Conservation (phyloP, 2,888 invertebrate genomes). For the Coenonympha arcania region DNA sequence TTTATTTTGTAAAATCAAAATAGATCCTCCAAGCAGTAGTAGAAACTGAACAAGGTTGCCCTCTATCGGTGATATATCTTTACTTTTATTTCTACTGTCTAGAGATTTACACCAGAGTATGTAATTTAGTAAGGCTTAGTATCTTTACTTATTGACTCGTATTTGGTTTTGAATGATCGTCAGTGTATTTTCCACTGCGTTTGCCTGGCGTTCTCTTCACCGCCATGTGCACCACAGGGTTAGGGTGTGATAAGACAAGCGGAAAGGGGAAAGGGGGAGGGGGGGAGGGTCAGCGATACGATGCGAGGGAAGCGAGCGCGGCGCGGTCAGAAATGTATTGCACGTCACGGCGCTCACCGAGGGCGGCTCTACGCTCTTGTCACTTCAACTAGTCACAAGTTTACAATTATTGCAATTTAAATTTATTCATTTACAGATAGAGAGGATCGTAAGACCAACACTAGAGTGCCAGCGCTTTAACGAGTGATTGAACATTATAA, state of each 20-base stretch:
- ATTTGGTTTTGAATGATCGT: no score
- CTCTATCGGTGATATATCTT: not conserved
- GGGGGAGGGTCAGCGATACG: constrained; percentile 33
- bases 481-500: constrained; percentile 71
- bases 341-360: constrained; percentile 44
- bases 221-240: constrained; percentile 28
- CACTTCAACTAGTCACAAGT: constrained; percentile 31
- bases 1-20: not conserved
- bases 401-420: constrained; percentile 47
- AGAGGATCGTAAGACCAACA: constrained; percentile 68
- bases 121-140: not conserved
- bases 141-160: no score
- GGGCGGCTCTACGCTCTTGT: constrained; percentile 40
- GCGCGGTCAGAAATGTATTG: constrained; percentile 44
- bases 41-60: not conserved
- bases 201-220: not conserved
- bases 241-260: constrained; percentile 34
- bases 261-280: constrained; percentile 11
- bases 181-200: not conserved
- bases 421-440: constrained; percentile 51
- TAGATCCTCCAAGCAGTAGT: not conserved
- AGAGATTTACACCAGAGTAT: not conserved
- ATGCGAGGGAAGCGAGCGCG: constrained; percentile 36
- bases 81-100: not conserved
- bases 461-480: constrained; percentile 73